Conservation (phyloP, 1,140 invertebrate genomes). For the Proales similis region DNA sequence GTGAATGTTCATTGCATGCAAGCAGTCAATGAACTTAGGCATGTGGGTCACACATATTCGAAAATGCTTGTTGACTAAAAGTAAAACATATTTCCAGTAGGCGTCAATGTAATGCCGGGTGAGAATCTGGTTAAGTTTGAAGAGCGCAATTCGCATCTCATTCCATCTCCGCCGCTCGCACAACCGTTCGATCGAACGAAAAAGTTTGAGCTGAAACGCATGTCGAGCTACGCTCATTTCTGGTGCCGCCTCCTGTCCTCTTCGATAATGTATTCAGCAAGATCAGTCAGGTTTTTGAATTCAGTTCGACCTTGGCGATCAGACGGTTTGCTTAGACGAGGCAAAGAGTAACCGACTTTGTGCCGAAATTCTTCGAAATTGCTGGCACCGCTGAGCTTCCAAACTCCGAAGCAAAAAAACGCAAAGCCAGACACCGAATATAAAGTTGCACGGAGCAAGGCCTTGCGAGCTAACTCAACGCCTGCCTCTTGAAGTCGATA, state of each 20-base stretch:
- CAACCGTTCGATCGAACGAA: conserved; percentile 5
- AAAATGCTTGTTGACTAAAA: conserved; percentile 8
- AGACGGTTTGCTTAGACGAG: conserved; percentile 6
- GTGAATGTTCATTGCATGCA: conserved; percentile 29
- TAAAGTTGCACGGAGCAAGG: conserved; percentile 28
- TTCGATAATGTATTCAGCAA: conserved; percentile 33
- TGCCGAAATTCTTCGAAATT: conserved; percentile 35
- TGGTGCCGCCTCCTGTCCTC: conserved; percentile 13
- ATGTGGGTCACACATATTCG: conserved; percentile 15
- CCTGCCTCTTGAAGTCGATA: conserved; percentile 27
- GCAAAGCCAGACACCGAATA: conserved; percentile 19
- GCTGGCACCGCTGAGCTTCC: conserved; percentile 29
- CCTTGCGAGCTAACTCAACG: conserved; percentile 6
- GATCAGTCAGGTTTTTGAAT: conserved; percentile 36
- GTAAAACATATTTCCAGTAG: conserved; percentile 37
- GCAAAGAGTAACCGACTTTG: conserved; percentile 17
- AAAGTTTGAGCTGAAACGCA: conserved; percentile 17
- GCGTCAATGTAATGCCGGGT: conserved; percentile 18
- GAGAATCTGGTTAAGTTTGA: conserved; percentile 13
- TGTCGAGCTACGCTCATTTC: neutral
- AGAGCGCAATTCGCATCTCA: conserved; percentile 20
- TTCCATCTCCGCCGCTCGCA: conserved; percentile 11
- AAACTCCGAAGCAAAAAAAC: conserved; percentile 17
- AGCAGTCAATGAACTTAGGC: conserved; percentile 32
- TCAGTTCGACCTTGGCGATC: conserved; percentile 32